Evolutionary conservation across 2,888 invertebrate genomes (phyloP).

Genomic region (Lycaena phlaeas): DNA sequence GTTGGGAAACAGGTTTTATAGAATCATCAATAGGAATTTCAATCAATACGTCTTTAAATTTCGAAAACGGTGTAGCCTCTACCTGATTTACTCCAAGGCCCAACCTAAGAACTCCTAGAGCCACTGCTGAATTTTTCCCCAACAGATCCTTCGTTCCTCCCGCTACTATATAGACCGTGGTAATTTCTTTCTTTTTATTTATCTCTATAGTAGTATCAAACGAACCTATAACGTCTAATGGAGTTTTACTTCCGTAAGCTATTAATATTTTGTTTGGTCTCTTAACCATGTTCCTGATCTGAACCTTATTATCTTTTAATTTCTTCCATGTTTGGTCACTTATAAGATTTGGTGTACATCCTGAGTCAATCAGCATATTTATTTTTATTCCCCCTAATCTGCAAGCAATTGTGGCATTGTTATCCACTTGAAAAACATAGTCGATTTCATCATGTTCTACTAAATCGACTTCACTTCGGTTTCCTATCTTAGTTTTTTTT

Average conservation of each 20-base stretch:
- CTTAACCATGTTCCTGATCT: background rate
- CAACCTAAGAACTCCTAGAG: slow-evolving; percentile 17
- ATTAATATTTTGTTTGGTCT: slow-evolving; percentile 10
- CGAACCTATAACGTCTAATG: slow-evolving; percentile 10
- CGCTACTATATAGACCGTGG: slow-evolving; percentile 18
- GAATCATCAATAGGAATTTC: background rate
- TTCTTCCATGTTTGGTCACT: background rate
- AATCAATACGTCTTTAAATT: background rate
- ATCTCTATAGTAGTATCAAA: slow-evolving; percentile 11
- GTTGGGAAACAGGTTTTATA: background rate
- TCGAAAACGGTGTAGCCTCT: background rate
- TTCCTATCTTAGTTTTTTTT: too few species aligned
- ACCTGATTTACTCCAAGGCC: slow-evolving; percentile 12
- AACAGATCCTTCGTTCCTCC: slow-evolving; percentile 18
- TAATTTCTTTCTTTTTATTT: background rate
- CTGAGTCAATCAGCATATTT: background rate
- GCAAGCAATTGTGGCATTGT: background rate
- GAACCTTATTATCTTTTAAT: background rate
- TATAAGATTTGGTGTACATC: background rate
- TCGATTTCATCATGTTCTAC: background rate
- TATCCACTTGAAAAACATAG: background rate
- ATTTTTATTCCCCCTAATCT: background rate
- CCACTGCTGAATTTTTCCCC: slow-evolving; percentile 16
- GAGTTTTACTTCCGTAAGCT: slow-evolving; percentile 13
- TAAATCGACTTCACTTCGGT: background rate